phyloP scores from a whole-genome alignment of 2,888 invertebrate genomes.

The Metellina segmentata region DNA sequence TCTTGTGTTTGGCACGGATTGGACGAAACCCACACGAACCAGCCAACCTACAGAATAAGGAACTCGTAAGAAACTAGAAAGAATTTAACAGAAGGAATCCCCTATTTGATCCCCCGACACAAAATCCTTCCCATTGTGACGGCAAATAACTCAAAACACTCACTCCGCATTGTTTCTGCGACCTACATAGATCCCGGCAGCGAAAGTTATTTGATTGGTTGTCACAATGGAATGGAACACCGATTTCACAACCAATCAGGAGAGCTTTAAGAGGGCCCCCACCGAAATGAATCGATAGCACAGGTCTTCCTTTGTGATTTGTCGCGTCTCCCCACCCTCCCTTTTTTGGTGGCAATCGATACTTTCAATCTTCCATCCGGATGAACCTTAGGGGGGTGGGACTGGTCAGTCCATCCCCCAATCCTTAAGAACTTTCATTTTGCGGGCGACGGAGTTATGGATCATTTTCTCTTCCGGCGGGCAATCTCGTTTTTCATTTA shows the following conservation, averaged over 20 bases:
- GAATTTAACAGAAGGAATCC: no score
- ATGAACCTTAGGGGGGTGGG: not conserved
- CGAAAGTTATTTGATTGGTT: conserved; percentile 68
- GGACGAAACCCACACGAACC: no score
- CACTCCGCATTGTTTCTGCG: conserved; percentile 40
- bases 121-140: no score
- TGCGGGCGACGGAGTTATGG: conserved; percentile 18
- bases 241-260: conserved; percentile 71
- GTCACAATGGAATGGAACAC: conserved; percentile 62
- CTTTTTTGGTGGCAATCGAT: conserved; percentile 48
- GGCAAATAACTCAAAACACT: no score
- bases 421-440: conserved; percentile 43
- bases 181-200: conserved; percentile 44
- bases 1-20: no score
- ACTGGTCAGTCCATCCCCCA: conserved; percentile 13
- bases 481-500: conserved; percentile 71
- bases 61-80: no score
- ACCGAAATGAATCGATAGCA: conserved; percentile 54
- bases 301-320: conserved; percentile 61
- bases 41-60: no score
- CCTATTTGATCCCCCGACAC: no score
- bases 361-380: conserved; percentile 60
- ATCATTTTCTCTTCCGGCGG: conserved; percentile 40
- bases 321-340: not conserved
- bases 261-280: conserved; percentile 41